Conservation (phyloP, 2,888 invertebrate species). For the Pheosia tremula region DNA sequence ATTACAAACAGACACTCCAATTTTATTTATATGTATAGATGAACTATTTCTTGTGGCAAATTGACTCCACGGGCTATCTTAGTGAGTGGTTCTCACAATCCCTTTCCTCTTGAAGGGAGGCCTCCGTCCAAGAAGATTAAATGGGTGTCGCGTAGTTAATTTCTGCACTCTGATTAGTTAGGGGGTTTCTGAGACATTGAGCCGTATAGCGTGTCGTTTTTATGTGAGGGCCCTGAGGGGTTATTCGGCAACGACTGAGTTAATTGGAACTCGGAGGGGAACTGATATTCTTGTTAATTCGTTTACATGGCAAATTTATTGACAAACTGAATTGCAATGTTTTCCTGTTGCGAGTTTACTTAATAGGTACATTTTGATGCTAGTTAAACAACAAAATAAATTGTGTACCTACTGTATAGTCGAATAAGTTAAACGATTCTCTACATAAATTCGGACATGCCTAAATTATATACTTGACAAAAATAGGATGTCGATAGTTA, state of each 20-base stretch:
- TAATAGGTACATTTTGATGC: background rate
- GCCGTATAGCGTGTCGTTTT: constrained; percentile 6
- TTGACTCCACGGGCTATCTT: no score
- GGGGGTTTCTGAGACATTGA: background rate
- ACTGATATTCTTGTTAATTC: constrained; percentile 7
- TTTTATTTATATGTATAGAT: no score
- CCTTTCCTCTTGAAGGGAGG: background rate
- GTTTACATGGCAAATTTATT: background rate
- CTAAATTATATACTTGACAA: no score
- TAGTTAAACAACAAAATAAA: background rate
- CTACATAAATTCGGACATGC: no score
- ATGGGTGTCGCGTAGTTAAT: constrained; percentile 10
- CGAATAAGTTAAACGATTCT: no score
- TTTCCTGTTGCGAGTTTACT: background rate
- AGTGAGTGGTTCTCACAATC: background rate
- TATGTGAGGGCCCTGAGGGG: background rate
- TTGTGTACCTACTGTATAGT: no score
- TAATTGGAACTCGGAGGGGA: constrained; percentile 3
- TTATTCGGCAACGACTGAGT: constrained; percentile 3
- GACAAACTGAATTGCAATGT: background rate
- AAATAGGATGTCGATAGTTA: no score
- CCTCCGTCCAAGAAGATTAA: background rate
- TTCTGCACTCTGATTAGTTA: constrained; percentile 25
- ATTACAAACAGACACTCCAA: no score
- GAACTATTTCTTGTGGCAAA: no score